phyloP scores from a whole-genome alignment of 2,113 vertebrate genomes.

The Chaetodon trifascialis region DNA sequence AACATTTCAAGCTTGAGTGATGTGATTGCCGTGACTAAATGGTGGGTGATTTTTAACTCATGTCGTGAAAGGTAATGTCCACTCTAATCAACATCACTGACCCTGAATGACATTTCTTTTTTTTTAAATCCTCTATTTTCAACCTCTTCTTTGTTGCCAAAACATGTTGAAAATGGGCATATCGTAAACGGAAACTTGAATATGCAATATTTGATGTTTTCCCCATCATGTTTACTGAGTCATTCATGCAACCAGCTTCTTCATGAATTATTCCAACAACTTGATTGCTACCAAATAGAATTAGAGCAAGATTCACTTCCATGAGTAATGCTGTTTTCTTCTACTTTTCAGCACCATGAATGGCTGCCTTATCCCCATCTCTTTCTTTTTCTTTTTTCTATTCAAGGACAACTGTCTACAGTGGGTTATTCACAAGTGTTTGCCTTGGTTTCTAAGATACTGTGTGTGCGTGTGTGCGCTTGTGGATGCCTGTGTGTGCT shows the following conservation, averaged over 20 bases:
- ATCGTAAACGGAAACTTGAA: conserved; percentile 9
- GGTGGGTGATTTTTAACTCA: conserved; percentile 11
- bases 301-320: conserved; percentile 5
- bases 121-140: background rate
- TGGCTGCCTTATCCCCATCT: conserved; percentile 29
- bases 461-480: conserved; percentile 34
- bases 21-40: conserved; percentile 10
- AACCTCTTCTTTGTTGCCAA: background rate
- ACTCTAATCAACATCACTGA: conserved; percentile 18
- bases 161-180: background rate
- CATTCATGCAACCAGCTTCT: conserved; percentile 33
- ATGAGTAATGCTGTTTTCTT: conserved; percentile 23
- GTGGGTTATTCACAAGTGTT: conserved; percentile 63
- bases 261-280: conserved; percentile 52
- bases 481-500: conserved; percentile 24
- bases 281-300: conserved; percentile 42
- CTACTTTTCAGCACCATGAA: conserved; percentile 36
- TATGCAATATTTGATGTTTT: conserved; percentile 15
- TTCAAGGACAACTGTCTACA: conserved; percentile 69
- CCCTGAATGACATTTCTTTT: too few species aligned
- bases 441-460: conserved; percentile 61
- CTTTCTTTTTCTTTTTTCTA: background rate
- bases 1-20: conserved; percentile 47
- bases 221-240: conserved; percentile 31
- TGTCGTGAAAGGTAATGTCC: conserved; percentile 24